Evolutionary conservation across 2,797 vertebrate species (phyloP), one percentile per base, ranked within the genome.

Genomic region (Steatocranus sp.): DNA sequence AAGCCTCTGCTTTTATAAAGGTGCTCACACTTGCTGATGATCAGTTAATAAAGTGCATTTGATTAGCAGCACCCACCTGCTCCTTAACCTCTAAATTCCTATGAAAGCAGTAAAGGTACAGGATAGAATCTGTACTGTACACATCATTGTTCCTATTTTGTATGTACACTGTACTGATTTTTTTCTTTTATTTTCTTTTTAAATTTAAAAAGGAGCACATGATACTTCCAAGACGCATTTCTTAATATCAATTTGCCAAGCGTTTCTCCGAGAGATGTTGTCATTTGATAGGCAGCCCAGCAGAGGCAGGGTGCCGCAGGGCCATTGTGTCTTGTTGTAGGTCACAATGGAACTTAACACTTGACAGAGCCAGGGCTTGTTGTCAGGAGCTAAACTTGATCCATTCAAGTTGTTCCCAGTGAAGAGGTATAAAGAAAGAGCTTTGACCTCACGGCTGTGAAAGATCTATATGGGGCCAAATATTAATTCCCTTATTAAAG

Each of bases 271-370:
- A 78, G 87, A 79, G 88, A 83, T 30, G 17, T 73, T 73, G 68
- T 49, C 89, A 96, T 92, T 80, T 34, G 94, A 94, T 93, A 91
- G 88, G 88, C 81, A 56, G 83, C 54, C 63, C 38, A 66, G 88
- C 90, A 78, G 87, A 88, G 88, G 78, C 88, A 38, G 25, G 87
- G 87, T 85, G 91, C 92, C 91, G 87, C 77, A 53, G 90, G 91
- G 87, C 89, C 91, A 92, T 96, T 96, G 95, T 96, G 93, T 93
- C 84, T 83, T 53, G 86, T 93, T 93, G 93, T 95, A 94, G 92
- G 92, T 95, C 93, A 96, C 94, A 95, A 95, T 95, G 95, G 96
- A 96, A 96, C 94, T 96, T 94, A 96, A 96, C 95, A 96, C 95
- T 96, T 95, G 95, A 93, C 93, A 94, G 94, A 94, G 93, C 87